Conservation (phyloP, 1,140 invertebrate species). For the Drosophila mauritiana region DNA sequence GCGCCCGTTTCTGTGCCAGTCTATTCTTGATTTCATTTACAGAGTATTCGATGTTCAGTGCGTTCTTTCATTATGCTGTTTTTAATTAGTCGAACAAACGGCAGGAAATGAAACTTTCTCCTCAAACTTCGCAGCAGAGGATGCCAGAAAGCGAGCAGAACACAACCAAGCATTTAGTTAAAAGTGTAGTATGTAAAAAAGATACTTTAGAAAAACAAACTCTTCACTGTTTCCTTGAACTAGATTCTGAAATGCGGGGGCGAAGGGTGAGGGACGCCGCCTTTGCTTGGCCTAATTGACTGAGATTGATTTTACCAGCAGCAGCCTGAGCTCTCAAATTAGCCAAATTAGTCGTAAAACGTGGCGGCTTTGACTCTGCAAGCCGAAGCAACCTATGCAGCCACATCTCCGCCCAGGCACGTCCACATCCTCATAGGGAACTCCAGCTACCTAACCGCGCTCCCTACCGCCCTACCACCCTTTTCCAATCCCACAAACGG, state of each 20-base stretch:
- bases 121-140: slow-evolving; percentile 6
- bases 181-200: slow-evolving; percentile 43
- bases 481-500: slow-evolving; percentile 4
- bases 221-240: slow-evolving; percentile 9
- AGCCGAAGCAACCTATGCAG: slow-evolving; percentile 27
- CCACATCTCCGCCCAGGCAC: slow-evolving; percentile 11
- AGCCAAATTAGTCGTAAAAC: slow-evolving; percentile 75
- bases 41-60: slow-evolving; percentile 6
- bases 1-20: too few relatives aligned
- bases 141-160: not conserved
- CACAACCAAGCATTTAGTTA: slow-evolving; percentile 53
- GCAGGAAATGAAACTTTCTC: slow-evolving; percentile 8
- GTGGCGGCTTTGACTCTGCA: slow-evolving; percentile 39
- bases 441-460: slow-evolving; percentile 22
- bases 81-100: slow-evolving; percentile 22
- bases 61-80: slow-evolving; percentile 13
- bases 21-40: too few relatives aligned
- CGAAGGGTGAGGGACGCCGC: not conserved
- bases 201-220: slow-evolving; percentile 18
- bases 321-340: slow-evolving; percentile 55
- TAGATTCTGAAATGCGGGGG: slow-evolving; percentile 6
- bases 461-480: not conserved
- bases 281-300: slow-evolving; percentile 63
- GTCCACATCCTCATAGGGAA: slow-evolving; percentile 12
- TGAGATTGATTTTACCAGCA: slow-evolving; percentile 64